Percentiles rank a stretch among this genome's conserved stretches.
These are phyloP conservation scores for Apamea sordens DNA, from an alignment of 2,888 invertebrate genomes.

Conservation along the genomic window DNA sequence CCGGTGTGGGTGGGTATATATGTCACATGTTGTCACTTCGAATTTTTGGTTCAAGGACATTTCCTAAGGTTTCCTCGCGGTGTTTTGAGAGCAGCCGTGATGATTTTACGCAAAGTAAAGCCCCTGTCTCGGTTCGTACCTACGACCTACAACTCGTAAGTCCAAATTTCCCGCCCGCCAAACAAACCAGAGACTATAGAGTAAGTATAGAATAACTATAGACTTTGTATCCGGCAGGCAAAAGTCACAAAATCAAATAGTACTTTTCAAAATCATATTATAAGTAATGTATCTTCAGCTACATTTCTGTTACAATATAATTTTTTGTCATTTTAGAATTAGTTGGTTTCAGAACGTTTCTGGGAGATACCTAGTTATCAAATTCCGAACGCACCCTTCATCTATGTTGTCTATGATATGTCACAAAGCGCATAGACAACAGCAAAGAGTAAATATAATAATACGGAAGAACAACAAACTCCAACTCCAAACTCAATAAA, in stretches of 20 bases:
- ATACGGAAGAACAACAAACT: too few species aligned
- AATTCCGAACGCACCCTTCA: constrained; percentile 15
- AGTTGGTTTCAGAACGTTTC: not conserved
- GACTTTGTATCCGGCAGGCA: not conserved
- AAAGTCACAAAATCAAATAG: not conserved
- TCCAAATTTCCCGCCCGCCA: not conserved
- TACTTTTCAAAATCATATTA: not conserved
- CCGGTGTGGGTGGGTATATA: too few species aligned
- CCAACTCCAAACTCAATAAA: not conserved
- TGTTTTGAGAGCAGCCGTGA: too few species aligned
- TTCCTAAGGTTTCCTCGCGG: too few species aligned
- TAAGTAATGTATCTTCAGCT: not conserved
- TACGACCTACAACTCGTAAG: too few species aligned
- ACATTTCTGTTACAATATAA: not conserved
- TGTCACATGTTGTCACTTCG: too few species aligned
- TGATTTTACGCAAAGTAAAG: too few species aligned
- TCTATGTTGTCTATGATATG: constrained; percentile 9
- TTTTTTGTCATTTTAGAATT: not conserved
- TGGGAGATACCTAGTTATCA: not conserved
- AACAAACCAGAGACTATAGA: not conserved
- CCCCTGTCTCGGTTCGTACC: too few species aligned
- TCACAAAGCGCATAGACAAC: not conserved
- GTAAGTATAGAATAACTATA: not conserved
- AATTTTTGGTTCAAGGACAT: too few species aligned
- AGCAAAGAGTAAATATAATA: too few species aligned